Conservation (phyloP, 2,113 vertebrate species). For the Pelecanus crispus region DNA sequence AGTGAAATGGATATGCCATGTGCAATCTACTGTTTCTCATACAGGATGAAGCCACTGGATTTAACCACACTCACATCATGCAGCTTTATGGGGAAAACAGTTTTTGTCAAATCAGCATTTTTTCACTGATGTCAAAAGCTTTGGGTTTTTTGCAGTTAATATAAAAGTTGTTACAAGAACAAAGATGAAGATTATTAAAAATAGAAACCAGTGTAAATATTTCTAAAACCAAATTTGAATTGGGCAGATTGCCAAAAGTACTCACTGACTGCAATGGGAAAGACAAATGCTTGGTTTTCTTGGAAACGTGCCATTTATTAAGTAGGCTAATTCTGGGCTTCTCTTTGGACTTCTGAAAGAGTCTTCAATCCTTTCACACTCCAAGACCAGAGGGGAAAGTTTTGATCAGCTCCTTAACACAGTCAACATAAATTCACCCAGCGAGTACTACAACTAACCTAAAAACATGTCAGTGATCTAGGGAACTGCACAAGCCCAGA, state of each 20-base stretch:
- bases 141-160: neutral
- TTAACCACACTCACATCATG: neutral
- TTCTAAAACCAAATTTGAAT: neutral
- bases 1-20: constrained; percentile 21
- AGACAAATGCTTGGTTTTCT: neutral
- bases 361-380: neutral
- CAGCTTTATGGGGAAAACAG: neutral
- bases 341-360: neutral
- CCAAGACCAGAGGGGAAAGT: neutral
- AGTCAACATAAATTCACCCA: neutral
- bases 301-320: neutral
- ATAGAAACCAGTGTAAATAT: neutral
- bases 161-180: neutral
- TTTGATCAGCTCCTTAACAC: neutral
- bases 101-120: neutral
- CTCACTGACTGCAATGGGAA: neutral
- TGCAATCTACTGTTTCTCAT: neutral
- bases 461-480: neutral
- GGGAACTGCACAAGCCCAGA: neutral
- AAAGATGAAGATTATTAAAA: constrained; percentile 2
- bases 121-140: neutral
- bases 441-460: neutral
- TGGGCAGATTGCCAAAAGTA: neutral
- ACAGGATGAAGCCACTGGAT: neutral
- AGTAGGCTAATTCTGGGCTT: neutral